Evolutionary conservation across 2,797 vertebrate species (phyloP).

Genomic region (Darevskia mixta): DNA sequence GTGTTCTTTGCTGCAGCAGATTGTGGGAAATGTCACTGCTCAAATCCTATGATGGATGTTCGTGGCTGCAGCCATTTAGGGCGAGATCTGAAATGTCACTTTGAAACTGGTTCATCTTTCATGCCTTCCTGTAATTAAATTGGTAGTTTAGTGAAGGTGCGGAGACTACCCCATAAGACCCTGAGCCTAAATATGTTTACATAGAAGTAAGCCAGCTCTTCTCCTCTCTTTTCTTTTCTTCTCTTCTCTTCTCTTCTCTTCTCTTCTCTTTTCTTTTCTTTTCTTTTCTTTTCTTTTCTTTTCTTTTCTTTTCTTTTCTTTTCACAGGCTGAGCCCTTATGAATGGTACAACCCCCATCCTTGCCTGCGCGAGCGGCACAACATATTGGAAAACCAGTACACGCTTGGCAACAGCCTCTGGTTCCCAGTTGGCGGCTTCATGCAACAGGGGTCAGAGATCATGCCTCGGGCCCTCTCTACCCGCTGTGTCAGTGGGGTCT

Average conservation of each 20-base stretch:
- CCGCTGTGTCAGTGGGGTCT: constrained; percentile 94
- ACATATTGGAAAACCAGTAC: constrained; percentile 95
- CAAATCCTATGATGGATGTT: no score
- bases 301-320: not conserved
- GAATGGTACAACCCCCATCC: constrained; percentile 97
- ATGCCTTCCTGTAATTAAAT: not conserved
- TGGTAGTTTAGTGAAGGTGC: not conserved
- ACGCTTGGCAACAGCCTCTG: constrained; percentile 96
- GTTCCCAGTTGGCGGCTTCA: constrained; percentile 96
- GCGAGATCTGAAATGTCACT: not conserved
- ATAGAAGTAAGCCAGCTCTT: not conserved
- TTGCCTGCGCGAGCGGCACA: constrained; percentile 87
- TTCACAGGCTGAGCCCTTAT: constrained; percentile 90
- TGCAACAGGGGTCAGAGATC: constrained; percentile 96
- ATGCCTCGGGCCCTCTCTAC: constrained; percentile 95
- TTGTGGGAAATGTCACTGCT: not conserved
- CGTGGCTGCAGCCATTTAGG: not conserved
- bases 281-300: no score
- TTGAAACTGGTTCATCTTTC: not conserved
- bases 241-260: no score
- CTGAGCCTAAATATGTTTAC: no score
- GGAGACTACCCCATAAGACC: not conserved
- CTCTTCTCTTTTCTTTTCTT: not conserved
- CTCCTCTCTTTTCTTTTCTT: not conserved
- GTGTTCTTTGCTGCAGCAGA: not conserved